phyloP scores from a whole-genome alignment of 92 coral and sea anemone species.

The Isaurus tuberculatus region DNA sequence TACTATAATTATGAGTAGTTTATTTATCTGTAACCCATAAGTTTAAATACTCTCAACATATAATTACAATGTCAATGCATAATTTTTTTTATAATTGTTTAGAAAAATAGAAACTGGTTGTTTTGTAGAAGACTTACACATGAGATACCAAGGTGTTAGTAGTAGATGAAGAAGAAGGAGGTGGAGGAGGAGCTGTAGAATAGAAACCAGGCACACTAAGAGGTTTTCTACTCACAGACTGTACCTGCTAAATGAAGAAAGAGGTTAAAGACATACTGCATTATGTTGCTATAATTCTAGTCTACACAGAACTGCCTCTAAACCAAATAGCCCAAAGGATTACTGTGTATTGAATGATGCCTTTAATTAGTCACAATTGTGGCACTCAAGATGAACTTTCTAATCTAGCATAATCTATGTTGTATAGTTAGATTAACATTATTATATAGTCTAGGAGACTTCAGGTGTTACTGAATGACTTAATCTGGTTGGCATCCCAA shows the following conservation, averaged over 20 bases:
- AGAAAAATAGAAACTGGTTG: not conserved
- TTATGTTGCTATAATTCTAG: not conserved
- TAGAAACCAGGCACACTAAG: constrained; percentile 26
- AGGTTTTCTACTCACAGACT: constrained; percentile 6
- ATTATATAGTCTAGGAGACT: no score
- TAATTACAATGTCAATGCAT: no score
- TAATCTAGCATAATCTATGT: no score
- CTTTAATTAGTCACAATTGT: no score
- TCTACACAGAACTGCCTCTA: not conserved
- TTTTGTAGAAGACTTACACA: constrained; percentile 46
- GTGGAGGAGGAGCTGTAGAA: constrained; percentile 31
- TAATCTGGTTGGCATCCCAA: no score
- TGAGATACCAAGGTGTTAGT: constrained; percentile 47
- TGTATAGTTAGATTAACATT: no score
- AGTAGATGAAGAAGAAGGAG: constrained; percentile 43
- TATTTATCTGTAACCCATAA: no score
- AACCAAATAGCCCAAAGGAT: not conserved
- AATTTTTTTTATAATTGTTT: not conserved
- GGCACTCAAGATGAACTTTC: no score
- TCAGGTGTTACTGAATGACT: no score
- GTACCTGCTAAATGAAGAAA: constrained; percentile 33
- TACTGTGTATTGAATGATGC: no score
- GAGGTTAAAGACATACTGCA: not conserved
- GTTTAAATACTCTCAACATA: no score
- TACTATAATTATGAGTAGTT: no score